Conservation (phyloP, 2,888 invertebrate genomes). For the Ramazzottius varieornatus region DNA sequence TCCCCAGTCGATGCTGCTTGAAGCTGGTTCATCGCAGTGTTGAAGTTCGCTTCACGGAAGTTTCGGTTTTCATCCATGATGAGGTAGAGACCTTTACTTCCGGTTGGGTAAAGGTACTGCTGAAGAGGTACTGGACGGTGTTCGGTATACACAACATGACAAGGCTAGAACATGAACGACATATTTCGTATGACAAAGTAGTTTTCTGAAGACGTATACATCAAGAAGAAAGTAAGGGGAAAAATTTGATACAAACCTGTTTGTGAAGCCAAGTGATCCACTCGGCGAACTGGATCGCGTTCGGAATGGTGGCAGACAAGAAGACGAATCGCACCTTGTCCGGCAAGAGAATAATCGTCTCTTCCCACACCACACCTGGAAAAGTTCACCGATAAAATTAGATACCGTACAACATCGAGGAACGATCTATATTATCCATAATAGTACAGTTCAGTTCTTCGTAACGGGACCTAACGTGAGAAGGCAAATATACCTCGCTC, state of each 20-base stretch:
- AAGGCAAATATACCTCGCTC: slow-evolving; percentile 20
- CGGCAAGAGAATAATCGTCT: slow-evolving; percentile 81
- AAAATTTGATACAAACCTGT: slow-evolving; percentile 20
- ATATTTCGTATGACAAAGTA: not conserved
- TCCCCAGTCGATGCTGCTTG: not conserved
- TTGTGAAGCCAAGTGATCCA: slow-evolving; percentile 50
- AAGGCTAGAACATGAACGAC: slow-evolving; percentile 39
- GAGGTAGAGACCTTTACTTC: slow-evolving; percentile 73
- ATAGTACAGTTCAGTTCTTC: not conserved
- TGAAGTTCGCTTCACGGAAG: not conserved
- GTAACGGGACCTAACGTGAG: not conserved
- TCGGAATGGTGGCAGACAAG: slow-evolving; percentile 93
- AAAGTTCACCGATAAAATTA: slow-evolving; percentile 4
- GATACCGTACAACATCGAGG: slow-evolving; percentile 4
- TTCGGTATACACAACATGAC: slow-evolving; percentile 96
- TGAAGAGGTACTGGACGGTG: slow-evolving; percentile 87
- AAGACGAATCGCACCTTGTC: slow-evolving; percentile 96
- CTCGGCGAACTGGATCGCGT: slow-evolving; percentile 57
- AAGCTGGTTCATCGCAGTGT: not conserved
- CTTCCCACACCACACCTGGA: slow-evolving; percentile 90
- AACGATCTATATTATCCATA: slow-evolving; percentile 3
- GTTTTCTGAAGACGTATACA: not conserved
- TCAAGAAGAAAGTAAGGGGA: not conserved
- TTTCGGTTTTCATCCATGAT: slow-evolving; percentile 60
- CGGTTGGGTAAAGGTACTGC: slow-evolving; percentile 89